Evolutionary conservation across 2,113 vertebrate species (phyloP), one percentile per base, ranked within the genome.

Genomic region (Onychorhynchus coronatus): DNA sequence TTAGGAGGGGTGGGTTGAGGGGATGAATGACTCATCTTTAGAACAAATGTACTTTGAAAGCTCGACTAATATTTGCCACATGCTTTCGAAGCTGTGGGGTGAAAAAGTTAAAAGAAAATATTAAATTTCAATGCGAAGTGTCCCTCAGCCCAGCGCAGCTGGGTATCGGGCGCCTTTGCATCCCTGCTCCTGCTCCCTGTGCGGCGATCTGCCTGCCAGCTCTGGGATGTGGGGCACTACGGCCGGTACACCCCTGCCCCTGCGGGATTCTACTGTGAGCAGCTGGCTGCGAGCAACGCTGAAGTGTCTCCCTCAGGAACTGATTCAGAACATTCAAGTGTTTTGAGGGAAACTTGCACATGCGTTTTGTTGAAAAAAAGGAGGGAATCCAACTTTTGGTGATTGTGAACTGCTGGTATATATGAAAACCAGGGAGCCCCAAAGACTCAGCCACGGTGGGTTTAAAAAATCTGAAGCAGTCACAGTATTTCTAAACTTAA

Each of bases 51-150:
- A 1, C 66, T 58, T 12, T 4, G n/a, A 53, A 62, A 14, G 6
- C 11, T 61, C 12, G 15, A 4, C 41, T 56, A 0, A 0, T 11
- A 5, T 5, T 24, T 8, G 16, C 31, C 6, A 4, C 12, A 2
- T 1, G 0, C 16, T 41, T 13, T 31, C 7, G 21, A 55, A 30
- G 65, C 46, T 11, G 7, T 3, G 2, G 1, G 41, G 19, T 15
- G 13, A 28, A 49, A 46, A 49, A 27, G 10, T 21, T 27, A 2
- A 39, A 59, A 59, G 10, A 30, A 49, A 28, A 8, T 5, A 55
- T 31, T 33, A 55, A 55, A 66, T 39, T 67, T 14, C 28, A n/a
- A 2, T 3, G 68, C 1, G 3, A 18, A 39, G 6, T 1, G 24
- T 6, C 27, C 3, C 30, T 7, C 24, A 14, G 25, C 4, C 18